Conservation (phyloP, 2,888 invertebrate genomes). For the Eupeodes luniger region DNA sequence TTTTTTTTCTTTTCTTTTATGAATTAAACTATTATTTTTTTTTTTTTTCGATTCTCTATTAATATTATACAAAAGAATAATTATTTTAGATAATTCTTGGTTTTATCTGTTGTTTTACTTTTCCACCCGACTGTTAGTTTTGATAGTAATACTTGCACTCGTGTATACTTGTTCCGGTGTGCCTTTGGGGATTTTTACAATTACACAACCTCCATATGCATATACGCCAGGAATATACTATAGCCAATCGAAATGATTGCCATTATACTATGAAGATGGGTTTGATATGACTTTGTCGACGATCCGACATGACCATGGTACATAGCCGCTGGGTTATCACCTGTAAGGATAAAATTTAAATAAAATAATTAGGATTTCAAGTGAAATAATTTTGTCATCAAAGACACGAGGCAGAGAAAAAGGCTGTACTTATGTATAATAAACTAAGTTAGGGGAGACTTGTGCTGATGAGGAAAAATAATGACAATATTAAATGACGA, state of each 20-base stretch:
- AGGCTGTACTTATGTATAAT: too few relatives aligned
- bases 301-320: constrained; percentile 85
- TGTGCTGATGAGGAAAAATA: too few relatives aligned
- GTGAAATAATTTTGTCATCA: constrained; percentile 11
- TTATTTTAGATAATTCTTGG: constrained; percentile 1
- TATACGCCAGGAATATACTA: constrained; percentile 81
- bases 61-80: constrained; percentile 63
- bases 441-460: too few relatives aligned
- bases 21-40: constrained; percentile 36
- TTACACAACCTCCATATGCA: constrained; percentile 81
- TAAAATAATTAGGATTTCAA: constrained; percentile 41
- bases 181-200: constrained; percentile 45
- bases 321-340: constrained; percentile 93
- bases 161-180: background rate
- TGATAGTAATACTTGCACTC: background rate
- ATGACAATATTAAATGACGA: too few relatives aligned
- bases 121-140: background rate
- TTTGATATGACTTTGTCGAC: constrained; percentile 84
- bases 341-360: constrained; percentile 84
- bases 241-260: constrained; percentile 81
- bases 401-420: background rate
- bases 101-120: constrained; percentile 9
- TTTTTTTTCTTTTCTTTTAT: background rate
- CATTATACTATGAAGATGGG: constrained; percentile 81
- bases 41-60: constrained; percentile 53